Percentiles rank a stretch among this genome's conserved stretches.
These are phyloP conservation scores for Thymelicus lineola DNA, from an alignment of 2,888 invertebrate genomes.

Conservation along the genomic window DNA sequence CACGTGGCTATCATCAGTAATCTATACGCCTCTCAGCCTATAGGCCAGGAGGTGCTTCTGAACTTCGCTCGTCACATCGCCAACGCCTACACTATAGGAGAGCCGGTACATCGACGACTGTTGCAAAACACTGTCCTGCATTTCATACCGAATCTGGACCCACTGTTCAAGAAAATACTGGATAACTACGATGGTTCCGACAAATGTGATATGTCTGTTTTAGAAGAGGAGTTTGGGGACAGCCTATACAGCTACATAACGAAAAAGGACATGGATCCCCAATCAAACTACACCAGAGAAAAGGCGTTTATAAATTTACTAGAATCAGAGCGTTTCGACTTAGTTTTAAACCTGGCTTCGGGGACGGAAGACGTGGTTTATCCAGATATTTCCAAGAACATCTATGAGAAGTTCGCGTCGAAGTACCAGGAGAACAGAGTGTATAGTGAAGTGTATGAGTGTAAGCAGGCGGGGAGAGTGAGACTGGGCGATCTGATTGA, in stretches of 20 bases:
- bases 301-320: constrained; percentile 88
- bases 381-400: constrained; percentile 67
- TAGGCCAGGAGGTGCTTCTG: constrained; percentile 93
- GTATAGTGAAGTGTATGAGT: constrained; percentile 63
- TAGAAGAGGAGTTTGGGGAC: constrained; percentile 88
- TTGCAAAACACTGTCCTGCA: constrained; percentile 91
- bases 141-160: constrained; percentile 88
- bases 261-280: constrained; percentile 70
- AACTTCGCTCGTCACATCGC: constrained; percentile 93
- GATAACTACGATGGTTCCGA: constrained; percentile 61
- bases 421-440: constrained; percentile 73
- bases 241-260: constrained; percentile 81
- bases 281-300: constrained; percentile 77
- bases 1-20: constrained; percentile 94
- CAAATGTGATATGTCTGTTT: constrained; percentile 61
- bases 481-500: constrained; percentile 83
- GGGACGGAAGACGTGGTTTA: constrained; percentile 88
- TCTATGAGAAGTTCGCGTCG: constrained; percentile 80
- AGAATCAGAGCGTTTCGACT: constrained; percentile 87
- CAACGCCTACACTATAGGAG: constrained; percentile 88
- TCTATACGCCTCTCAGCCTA: constrained; percentile 91
- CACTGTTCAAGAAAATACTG: constrained; percentile 62
- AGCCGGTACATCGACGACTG: constrained; percentile 87
- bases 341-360: constrained; percentile 90
- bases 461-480: constrained; percentile 53